phyloP scores from a whole-genome alignment of 2,888 invertebrate species.

The Lepidochitona cinerea region DNA sequence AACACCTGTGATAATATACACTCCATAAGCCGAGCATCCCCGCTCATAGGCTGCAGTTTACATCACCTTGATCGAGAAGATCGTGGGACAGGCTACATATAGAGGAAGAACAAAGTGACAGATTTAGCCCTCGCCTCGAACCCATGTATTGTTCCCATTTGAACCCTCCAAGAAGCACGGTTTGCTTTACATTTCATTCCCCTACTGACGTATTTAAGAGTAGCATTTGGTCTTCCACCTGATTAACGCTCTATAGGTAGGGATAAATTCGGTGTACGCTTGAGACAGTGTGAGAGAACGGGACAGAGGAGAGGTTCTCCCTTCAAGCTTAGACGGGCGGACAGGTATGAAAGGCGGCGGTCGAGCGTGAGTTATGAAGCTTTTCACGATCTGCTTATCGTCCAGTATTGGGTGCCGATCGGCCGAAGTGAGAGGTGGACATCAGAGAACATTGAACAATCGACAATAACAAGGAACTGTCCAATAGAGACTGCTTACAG shows the following conservation, averaged over 20 bases:
- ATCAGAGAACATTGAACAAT: no score
- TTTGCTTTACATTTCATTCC: not conserved
- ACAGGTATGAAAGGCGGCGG: slow-evolving; percentile 1
- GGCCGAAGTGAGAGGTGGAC: no score
- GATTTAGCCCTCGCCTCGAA: not conserved
- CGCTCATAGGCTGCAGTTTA: no score
- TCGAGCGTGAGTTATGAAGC: slow-evolving; percentile 4
- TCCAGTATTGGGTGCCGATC: no score
- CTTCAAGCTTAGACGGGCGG: not conserved
- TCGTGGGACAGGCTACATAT: no score
- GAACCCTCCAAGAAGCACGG: not conserved
- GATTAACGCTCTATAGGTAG: not conserved
- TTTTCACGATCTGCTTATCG: not conserved
- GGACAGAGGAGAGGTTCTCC: not conserved
- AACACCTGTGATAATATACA: no score
- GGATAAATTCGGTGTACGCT: not conserved
- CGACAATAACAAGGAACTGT: no score
- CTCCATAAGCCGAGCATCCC: no score
- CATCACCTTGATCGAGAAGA: no score
- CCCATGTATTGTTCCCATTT: no score
- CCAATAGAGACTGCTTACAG: no score
- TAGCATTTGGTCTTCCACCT: not conserved
- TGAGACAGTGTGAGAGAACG: not conserved
- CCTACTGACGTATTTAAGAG: not conserved
- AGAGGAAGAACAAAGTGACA: no score